A percentile compares a stretch with the other conserved stretches of the same genome.
These are phyloP conservation scores for Oncopeltus fasciatus DNA, from an alignment of 1,140 invertebrate species.

Conservation along the genomic window DNA sequence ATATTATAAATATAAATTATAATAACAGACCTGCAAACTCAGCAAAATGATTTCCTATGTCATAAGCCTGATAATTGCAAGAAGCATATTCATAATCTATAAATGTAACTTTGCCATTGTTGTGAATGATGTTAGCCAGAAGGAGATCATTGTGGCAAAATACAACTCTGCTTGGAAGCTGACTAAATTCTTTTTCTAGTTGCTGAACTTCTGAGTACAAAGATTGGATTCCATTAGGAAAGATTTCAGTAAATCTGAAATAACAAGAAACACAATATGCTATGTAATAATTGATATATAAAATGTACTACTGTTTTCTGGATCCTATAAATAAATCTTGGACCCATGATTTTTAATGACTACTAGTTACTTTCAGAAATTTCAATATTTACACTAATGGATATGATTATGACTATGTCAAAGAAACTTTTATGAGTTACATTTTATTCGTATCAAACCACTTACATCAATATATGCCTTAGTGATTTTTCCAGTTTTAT, in stretches of 20 bases:
- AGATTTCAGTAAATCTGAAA: conserved; percentile 51
- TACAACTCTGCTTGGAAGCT: conserved; percentile 64
- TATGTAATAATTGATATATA: too few species aligned
- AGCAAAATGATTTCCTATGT: conserved; percentile 96
- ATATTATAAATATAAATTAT: not conserved
- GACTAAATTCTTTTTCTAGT: conserved; percentile 48
- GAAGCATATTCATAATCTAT: conserved; percentile 97
- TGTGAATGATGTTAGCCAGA: conserved; percentile 80
- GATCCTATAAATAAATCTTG: too few species aligned
- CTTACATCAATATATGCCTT: too few species aligned
- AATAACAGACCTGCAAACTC: conserved; percentile 77
- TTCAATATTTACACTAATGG: too few species aligned
- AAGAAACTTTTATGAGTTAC: too few species aligned
- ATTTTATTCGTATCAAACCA: too few species aligned
- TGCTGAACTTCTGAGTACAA: conserved; percentile 52
- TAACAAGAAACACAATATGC: conserved; percentile 9
- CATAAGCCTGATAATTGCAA: conserved; percentile 87
- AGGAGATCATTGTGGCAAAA: conserved; percentile 97
- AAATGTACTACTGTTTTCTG: too few species aligned
- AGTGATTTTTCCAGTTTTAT: too few species aligned
- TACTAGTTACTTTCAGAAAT: too few species aligned
- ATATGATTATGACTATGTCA: too few species aligned
- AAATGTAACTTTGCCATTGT: conserved; percentile 58
- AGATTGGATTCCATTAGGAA: conserved; percentile 43
- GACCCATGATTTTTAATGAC: too few species aligned